Percentiles rank a stretch among this genome's conserved stretches.
Evolutionary conservation across 2,797 vertebrate genomes (phyloP).

Genomic region (Urocyon cinereoargenteus): DNA sequence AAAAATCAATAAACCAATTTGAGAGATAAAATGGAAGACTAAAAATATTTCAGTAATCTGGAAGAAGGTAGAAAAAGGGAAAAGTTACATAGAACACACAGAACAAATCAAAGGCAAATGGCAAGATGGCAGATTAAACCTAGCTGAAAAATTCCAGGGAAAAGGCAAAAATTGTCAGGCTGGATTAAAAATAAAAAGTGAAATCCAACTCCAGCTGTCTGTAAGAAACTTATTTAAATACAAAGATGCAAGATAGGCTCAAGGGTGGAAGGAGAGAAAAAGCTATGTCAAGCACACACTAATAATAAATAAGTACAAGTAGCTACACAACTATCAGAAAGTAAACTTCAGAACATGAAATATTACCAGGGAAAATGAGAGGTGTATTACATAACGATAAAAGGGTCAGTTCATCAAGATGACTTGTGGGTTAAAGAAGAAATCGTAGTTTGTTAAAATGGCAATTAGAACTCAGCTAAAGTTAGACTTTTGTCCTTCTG

Average conservation of each 20-base stretch:
- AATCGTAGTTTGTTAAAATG: neutral
- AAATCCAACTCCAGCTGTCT: neutral
- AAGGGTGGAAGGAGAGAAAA: neutral
- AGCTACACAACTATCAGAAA: neutral
- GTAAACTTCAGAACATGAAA: constrained; percentile 6
- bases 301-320: neutral
- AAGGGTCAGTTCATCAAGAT: neutral
- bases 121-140: neutral
- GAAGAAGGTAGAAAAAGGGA: neutral
- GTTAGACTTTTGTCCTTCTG: neutral
- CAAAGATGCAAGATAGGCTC: neutral
- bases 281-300: neutral
- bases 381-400: neutral
- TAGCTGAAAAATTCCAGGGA: neutral
- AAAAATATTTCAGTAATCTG: neutral
- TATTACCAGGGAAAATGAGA: neutral
- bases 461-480: neutral
- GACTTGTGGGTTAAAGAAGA: neutral
- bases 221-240: constrained; percentile 4
- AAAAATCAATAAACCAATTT: neutral
- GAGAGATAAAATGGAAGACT: neutral
- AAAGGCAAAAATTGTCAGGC: neutral
- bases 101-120: neutral
- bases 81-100: neutral
- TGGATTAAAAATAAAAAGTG: constrained; percentile 23